Evolutionary conservation across 1,140 invertebrate genomes (phyloP), one percentile per base, ranked within the genome.

Genomic region (Drosophila pseudoobscura): DNA sequence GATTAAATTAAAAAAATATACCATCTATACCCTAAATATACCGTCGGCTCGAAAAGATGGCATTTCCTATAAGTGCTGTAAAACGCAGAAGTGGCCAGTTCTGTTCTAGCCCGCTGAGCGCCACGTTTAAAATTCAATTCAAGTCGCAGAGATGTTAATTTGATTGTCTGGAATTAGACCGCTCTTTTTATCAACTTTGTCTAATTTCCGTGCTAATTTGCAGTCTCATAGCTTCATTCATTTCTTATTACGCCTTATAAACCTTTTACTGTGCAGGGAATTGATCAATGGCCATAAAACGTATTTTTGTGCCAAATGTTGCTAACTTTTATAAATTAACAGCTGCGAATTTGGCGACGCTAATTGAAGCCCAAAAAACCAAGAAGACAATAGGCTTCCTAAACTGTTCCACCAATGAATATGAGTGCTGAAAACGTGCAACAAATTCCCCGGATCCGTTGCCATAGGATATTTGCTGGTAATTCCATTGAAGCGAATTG

Each of bases 291-390:
- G 52, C 43, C 57, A 77, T 65, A 69, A 61, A 73, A 44, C 53
- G 50, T 73, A 73, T 73, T 73, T 73, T 73, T 73, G 72, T 63
- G 58, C 9, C 44, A 39, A 49, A 76, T 65, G 49, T 11, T 78
- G 78, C 56, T 74, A 85, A 87, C 64, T 87, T 61, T 57, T 68
- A 49, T 59, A 49, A 80, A 87, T 87, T 78, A 80, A 68, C 58
- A 70, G 64, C 22, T 7, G 50, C 26, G 22, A 58, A 52, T 50
- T 50, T 46, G 43, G 8, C 35, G 11, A n/a, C 52, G 82, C 62
- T 87, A 87, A 85, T 87, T 70, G 9, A 68, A 55, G 51, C 35
- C 46, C 66, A 62, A 79, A 80, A 78, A 60, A 9, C 17, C 17
- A 13, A 22, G 44, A 26, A 44, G 7, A 54, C 49, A 64, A 24